These are phyloP conservation scores for Drosophila eohydei DNA, from an alignment of 2,888 invertebrate species.

Conservation along the genomic window DNA sequence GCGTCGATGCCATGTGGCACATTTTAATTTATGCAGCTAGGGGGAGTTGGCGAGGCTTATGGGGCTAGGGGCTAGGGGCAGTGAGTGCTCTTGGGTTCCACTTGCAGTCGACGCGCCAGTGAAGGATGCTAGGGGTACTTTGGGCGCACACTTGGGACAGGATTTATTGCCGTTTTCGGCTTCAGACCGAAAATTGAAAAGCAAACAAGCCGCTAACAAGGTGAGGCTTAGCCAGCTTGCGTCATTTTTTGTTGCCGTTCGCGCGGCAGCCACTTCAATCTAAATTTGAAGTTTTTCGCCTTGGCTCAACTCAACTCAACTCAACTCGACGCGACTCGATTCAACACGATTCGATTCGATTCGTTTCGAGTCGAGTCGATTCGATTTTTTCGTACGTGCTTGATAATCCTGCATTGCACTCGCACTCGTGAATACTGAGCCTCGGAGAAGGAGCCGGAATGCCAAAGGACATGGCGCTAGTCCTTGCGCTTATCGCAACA, in stretches of 20 bases:
- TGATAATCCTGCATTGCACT: conserved; percentile 61
- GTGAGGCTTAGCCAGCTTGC: conserved; percentile 63
- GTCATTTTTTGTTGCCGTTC: conserved; percentile 47
- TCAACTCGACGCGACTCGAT: conserved; percentile 26
- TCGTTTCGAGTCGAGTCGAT: conserved; percentile 46
- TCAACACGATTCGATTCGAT: conserved; percentile 26
- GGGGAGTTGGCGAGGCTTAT: not conserved
- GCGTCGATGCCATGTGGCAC: conserved; percentile 31
- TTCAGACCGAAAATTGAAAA: conserved; percentile 74
- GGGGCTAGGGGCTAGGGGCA: not conserved
- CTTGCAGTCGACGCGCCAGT: conserved; percentile 42
- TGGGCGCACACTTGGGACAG: conserved; percentile 62
- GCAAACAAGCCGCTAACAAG: conserved; percentile 79
- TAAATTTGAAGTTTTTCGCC: conserved; percentile 70
- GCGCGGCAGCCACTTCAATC: conserved; percentile 67
- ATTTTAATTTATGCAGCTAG: conserved; percentile 59
- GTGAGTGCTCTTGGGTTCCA: conserved; percentile 19
- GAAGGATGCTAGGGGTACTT: conserved; percentile 44
- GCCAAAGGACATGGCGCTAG: conserved; percentile 43
- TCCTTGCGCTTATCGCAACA: conserved; percentile 62
- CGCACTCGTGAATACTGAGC: conserved; percentile 21
- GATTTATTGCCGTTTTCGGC: conserved; percentile 79
- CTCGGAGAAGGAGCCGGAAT: conserved; percentile 14
- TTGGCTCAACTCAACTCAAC: conserved; percentile 33
- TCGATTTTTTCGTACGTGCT: conserved; percentile 62